phyloP scores from a whole-genome alignment of 2,797 vertebrate genomes.

The Sorex maritimensis region DNA sequence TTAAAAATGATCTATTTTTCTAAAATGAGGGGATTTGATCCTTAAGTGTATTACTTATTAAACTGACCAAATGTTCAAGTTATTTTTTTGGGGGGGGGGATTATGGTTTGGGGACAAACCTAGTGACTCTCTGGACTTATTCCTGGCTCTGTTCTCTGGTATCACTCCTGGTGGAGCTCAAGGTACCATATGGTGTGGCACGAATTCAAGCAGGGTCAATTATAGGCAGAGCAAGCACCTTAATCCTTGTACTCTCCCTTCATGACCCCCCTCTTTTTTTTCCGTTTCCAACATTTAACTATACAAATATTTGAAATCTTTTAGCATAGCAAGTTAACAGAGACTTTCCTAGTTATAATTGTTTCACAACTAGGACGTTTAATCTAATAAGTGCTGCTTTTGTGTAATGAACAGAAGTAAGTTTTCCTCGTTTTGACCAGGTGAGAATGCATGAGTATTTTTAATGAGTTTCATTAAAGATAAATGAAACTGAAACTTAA shows the following conservation, averaged over 20 bases:
- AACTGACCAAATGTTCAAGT: neutral
- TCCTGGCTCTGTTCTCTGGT: too few species aligned
- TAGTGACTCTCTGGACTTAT: too few species aligned
- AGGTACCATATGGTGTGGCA: too few species aligned
- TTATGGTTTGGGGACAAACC: too few species aligned
- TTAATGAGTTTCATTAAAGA: neutral
- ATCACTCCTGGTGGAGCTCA: too few species aligned
- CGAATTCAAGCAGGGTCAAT: too few species aligned
- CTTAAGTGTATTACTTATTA: constrained; percentile 6
- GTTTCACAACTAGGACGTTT: neutral
- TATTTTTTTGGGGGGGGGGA: neutral
- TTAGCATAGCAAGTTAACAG: neutral
- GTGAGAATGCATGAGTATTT: neutral
- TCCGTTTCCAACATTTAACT: neutral
- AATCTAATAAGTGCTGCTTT: neutral
- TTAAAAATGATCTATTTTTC: constrained; percentile 5
- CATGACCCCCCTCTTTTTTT: too few species aligned
- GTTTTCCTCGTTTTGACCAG: neutral
- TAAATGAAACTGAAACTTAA: constrained; percentile 42
- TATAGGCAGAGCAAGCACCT: too few species aligned
- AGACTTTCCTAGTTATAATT: constrained; percentile 29
- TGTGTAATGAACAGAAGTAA: constrained; percentile 12
- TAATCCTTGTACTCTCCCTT: too few species aligned
- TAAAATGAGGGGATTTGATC: constrained; percentile 16
- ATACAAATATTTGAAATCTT: neutral